phyloP scores from a whole-genome alignment of 2,113 vertebrate genomes.

The Galeopterus variegatus region DNA sequence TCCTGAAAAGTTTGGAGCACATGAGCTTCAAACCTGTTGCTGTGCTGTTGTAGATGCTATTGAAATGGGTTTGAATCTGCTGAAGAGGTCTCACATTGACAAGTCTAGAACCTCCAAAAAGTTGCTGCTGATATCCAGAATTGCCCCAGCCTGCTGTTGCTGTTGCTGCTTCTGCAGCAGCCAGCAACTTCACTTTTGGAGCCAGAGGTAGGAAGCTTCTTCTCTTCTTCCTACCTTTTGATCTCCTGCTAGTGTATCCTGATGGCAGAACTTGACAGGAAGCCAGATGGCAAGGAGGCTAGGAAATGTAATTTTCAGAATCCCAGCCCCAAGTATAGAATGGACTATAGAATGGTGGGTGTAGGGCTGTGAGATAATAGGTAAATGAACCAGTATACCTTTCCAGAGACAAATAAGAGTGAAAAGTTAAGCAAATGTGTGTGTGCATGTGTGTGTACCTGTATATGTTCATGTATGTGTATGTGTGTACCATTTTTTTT shows the following conservation, averaged over 20 bases:
- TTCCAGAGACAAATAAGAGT: neutral
- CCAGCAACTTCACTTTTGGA: neutral
- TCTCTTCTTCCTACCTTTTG: neutral
- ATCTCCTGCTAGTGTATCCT: constrained; percentile 5
- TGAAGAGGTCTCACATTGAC: neutral
- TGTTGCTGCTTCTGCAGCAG: neutral
- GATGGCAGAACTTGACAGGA: constrained; percentile 39
- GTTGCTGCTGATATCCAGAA: neutral
- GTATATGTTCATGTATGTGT: neutral
- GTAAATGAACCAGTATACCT: neutral
- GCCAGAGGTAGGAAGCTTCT: neutral
- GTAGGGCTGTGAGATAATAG: neutral
- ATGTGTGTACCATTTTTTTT: neutral
- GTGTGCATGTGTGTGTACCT: neutral
- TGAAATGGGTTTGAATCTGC: neutral
- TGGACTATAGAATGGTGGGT: neutral
- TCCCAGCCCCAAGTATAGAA: neutral
- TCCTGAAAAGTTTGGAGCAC: neutral
- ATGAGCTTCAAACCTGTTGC: neutral
- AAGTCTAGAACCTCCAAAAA: neutral
- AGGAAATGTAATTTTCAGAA: constrained; percentile 25
- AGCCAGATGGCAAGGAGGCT: constrained; percentile 39
- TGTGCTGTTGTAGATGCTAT: neutral
- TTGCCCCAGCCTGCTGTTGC: neutral
- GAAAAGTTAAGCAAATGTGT: neutral